Conservation (phyloP, 2,113 vertebrate genomes). For the Bufo gargarizans region DNA sequence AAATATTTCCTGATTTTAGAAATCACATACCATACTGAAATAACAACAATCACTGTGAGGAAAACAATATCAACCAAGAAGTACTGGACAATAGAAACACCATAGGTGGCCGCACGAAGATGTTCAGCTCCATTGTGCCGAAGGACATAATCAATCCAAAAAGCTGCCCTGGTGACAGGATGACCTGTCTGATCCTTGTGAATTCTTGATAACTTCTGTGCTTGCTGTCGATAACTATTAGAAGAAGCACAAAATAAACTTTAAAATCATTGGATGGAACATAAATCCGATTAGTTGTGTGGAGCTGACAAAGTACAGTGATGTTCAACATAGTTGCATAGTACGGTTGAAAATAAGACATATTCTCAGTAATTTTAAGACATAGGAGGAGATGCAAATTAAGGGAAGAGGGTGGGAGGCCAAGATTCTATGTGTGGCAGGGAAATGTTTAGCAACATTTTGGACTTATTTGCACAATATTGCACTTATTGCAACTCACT, state of each 20-base stretch:
- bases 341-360: no score
- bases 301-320: background rate
- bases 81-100: conserved; percentile 90
- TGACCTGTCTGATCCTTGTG: conserved; percentile 96
- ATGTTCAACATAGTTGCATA: no score
- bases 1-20: conserved; percentile 73
- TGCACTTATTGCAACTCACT: no score
- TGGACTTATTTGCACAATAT: no score
- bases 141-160: conserved; percentile 95
- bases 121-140: conserved; percentile 90
- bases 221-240: conserved; percentile 84
- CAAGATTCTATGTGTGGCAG: no score
- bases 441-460: no score
- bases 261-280: no score
- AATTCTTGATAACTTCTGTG: conserved; percentile 87
- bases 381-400: no score
- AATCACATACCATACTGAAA: conserved; percentile 72
- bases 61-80: conserved; percentile 88
- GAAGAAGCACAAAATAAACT: background rate
- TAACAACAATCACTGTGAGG: conserved; percentile 73
- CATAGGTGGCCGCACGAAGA: conserved; percentile 88
- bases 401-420: no score
- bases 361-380: no score
- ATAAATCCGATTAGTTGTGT: background rate
- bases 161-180: conserved; percentile 88